A percentile compares a stretch with the other conserved stretches of the same genome.
phyloP scores from a whole-genome alignment of 35 echinoderm and acorn worm species.

The Lytechinus pictus region DNA sequence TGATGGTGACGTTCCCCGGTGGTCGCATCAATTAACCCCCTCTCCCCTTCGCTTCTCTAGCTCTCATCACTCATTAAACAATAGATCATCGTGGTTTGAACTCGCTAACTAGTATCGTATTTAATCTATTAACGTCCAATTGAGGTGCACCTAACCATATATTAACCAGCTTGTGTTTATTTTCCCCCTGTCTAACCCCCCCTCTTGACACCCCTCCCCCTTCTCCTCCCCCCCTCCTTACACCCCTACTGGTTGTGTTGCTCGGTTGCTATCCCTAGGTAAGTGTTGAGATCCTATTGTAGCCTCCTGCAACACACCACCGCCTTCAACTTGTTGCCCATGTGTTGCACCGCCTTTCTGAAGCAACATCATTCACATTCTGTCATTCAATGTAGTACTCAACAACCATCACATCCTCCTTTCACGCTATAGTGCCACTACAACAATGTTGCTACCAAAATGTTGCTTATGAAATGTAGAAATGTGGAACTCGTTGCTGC shows the following conservation, averaged over 20 bases:
- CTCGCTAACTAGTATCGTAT: not conserved
- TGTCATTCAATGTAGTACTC: not conserved
- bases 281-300: conserved; percentile 20
- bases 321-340: not conserved
- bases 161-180: conserved; percentile 49
- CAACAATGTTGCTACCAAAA: not conserved
- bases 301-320: conserved; percentile 7
- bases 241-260: conserved; percentile 22
- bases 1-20: not conserved
- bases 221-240: not conserved
- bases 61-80: not conserved
- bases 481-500: too few species aligned
- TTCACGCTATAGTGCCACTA: not conserved
- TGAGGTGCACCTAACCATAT: not conserved
- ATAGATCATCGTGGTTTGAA: not conserved
- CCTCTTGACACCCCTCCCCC: not conserved
- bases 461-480: too few species aligned
- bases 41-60: not conserved
- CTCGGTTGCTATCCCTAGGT: conserved; percentile 38
- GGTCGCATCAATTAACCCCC: conserved; percentile 25
- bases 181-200: not conserved
- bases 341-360: not conserved
- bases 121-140: not conserved
- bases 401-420: not conserved
- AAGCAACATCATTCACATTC: not conserved